phyloP scores from a whole-genome alignment of 2,113 vertebrate species.

The Syngnathus scovelli region DNA sequence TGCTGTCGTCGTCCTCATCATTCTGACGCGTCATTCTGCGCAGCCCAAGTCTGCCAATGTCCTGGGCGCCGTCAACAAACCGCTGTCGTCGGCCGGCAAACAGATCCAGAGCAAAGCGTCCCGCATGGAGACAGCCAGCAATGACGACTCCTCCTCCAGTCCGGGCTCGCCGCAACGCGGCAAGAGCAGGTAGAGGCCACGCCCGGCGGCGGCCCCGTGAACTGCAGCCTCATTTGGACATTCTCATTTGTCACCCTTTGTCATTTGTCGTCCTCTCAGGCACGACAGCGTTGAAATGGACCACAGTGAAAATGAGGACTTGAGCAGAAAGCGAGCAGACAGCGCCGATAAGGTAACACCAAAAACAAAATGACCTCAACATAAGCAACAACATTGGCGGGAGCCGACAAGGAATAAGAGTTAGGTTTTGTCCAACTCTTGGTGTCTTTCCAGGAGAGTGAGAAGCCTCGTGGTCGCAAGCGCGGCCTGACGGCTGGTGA shows the following conservation, averaged over 20 bases:
- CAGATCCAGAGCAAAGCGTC: slow-evolving; percentile 93
- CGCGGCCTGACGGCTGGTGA: slow-evolving; percentile 77
- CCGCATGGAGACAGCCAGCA: slow-evolving; percentile 96
- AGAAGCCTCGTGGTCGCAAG: slow-evolving; percentile 90
- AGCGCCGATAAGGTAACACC: slow-evolving; percentile 62
- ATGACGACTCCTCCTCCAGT: slow-evolving; percentile 92
- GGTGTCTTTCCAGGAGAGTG: slow-evolving; percentile 74
- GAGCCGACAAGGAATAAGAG: not conserved
- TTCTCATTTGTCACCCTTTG: not conserved
- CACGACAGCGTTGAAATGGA: slow-evolving; percentile 90
- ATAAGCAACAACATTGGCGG: not conserved
- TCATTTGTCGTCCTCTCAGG: slow-evolving; percentile 48
- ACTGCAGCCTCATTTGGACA: too few species aligned
- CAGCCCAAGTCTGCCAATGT: slow-evolving; percentile 97
- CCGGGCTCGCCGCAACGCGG: slow-evolving; percentile 92
- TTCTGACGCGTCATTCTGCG: slow-evolving; percentile 22
- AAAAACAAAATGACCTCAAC: not conserved
- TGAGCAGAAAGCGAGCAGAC: slow-evolving; percentile 74
- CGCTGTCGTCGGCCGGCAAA: slow-evolving; percentile 90
- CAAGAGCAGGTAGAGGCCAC: slow-evolving; percentile 79
- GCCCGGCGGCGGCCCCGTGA: not conserved
- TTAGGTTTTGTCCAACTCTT: not conserved
- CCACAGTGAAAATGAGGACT: slow-evolving; percentile 96
- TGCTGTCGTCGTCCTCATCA: not conserved
- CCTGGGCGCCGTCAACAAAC: slow-evolving; percentile 96